Evolutionary conservation across 92 coral and sea anemone genomes (phyloP), one percentile per base, ranked within the genome.

Genomic region (Pocillopora meandrina): DNA sequence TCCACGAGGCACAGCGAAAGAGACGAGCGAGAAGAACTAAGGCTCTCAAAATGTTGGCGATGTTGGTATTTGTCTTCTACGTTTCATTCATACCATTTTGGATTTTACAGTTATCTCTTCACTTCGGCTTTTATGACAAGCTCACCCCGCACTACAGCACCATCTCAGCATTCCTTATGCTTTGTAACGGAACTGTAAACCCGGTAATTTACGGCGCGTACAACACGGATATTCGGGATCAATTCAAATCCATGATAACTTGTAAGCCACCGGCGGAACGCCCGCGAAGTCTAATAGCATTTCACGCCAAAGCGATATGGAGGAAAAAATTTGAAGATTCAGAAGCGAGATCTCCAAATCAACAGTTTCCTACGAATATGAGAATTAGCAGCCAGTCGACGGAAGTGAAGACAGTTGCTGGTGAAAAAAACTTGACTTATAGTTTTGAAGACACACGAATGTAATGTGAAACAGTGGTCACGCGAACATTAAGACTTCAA

Each of bases 61-160:
- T 70, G 84, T 67, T 81, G 55, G 84, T 81, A 34, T 19, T 59
- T 5, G 84, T 81, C 10, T 81, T 81, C 35, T 81, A 81, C 57
- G 35, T 81, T 70, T 81, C 84, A 5, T 81, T 81, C 35, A 69
- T 81, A 7, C 84, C 84, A 18, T 81, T 81, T 58, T 69, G 65
- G 76, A 35, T 81, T 71, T 68, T n/a, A 18, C 84, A 81, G 84
- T 33, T 81, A 17, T 81, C 76, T 2, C 9, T 81, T 34, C 61
- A 56, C 31, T 69, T 70, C 55, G n/a, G 76, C 33, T 81, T 81
- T 61, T 58, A 66, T 57, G 1, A 59, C 35, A 69, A 26, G 26
- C 84, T 81, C 35, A 76, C 66, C 0, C 55, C 69, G 12, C 17
- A 69, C 26, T 81, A 81, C 34, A 26, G 42, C 15, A 16, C 36